A percentile compares a stretch with the other conserved stretches of the same genome.
Evolutionary conservation across 53 echinoderm and acorn worm genomes (phyloP).

Genomic region (Temnopleurus reevesii): DNA sequence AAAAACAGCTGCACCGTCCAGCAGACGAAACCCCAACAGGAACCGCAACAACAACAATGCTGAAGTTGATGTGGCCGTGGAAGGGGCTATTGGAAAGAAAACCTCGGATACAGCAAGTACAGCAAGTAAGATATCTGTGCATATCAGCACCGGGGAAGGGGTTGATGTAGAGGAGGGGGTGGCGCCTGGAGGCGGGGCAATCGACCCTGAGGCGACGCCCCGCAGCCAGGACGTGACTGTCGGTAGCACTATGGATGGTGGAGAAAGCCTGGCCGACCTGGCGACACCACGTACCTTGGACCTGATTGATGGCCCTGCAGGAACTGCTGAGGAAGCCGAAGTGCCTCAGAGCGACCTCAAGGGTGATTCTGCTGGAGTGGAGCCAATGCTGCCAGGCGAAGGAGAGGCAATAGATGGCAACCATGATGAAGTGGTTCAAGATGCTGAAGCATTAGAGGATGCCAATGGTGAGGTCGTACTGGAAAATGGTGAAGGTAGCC

Average conservation of each 20-base stretch:
- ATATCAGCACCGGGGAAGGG: slow-evolving; percentile 55
- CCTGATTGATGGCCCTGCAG: not conserved
- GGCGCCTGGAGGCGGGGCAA: not conserved
- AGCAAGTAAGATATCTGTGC: slow-evolving; percentile 70
- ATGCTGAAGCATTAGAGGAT: not conserved
- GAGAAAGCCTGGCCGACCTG: not conserved
- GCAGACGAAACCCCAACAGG: not conserved
- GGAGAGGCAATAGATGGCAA: not conserved
- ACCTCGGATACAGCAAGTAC: not conserved
- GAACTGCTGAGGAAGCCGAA: not conserved
- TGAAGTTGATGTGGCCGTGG: not conserved
- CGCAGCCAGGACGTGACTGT: slow-evolving; percentile 51
- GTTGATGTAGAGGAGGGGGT: not conserved
- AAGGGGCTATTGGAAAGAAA: not conserved
- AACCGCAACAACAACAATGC: slow-evolving; percentile 51
- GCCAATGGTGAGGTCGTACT: not conserved
- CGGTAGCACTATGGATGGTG: slow-evolving; percentile 6
- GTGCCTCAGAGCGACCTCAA: not conserved
- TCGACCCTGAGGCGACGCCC: slow-evolving; percentile 10
- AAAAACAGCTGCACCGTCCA: slow-evolving; percentile 34
- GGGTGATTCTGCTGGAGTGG: not conserved
- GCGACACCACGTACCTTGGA: slow-evolving; percentile 4
- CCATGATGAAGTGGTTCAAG: not conserved
- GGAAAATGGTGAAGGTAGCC: not conserved
- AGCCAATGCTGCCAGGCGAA: not conserved